Evolutionary conservation across 2,113 vertebrate genomes (phyloP), one percentile per base, ranked within the genome.

Genomic region (Microcebus jonahi): DNA sequence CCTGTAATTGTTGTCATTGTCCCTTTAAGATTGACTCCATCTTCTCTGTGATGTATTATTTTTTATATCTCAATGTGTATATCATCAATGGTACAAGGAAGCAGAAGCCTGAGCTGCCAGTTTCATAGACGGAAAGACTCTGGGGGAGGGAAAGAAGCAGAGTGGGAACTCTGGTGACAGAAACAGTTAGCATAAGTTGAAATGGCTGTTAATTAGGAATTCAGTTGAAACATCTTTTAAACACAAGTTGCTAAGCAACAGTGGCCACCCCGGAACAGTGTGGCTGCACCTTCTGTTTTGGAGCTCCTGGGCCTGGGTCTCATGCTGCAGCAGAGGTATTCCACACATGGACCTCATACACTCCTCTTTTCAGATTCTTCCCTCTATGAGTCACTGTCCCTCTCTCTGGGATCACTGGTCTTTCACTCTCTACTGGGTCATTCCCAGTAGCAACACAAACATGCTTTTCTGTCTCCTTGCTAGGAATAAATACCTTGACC

Each of bases 231-330:
- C n/a, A 50, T 81, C 59, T 61, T 73, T 48, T 71, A 70, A 93
- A 90, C 42, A 53, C 53, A 71, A 75, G 95, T 93, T 96, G 68
- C 81, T 90, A 93, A 93, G 90, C 76, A 83, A 95, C 76, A 42
- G 53, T 73, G 75, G 36, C 81, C 2, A 17, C 83, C 3, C 8
- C 14, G 23, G 57, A 88, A 83, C n/a, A 68, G 84, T 13, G 61
- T 65, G 61, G 34, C 8, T 8, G 11, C 73, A 76, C 45, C 70
- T 84, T 79, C 68, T n/a, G 55, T 73, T 5, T 14, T 27, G 13
- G 71, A 73, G 71, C 84, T 85, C 71, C 57, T 75, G 71, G 70
- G 8, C 27, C 77, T 59, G 61, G 20, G 21, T 65, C 57, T 89
- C 71, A 65, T n/a, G 42, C 34, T 85, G 14, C 7, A 84, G 27